These are phyloP conservation scores for Diplazon laetatorius DNA, from an alignment of 2,888 invertebrate species.

Conservation along the genomic window DNA sequence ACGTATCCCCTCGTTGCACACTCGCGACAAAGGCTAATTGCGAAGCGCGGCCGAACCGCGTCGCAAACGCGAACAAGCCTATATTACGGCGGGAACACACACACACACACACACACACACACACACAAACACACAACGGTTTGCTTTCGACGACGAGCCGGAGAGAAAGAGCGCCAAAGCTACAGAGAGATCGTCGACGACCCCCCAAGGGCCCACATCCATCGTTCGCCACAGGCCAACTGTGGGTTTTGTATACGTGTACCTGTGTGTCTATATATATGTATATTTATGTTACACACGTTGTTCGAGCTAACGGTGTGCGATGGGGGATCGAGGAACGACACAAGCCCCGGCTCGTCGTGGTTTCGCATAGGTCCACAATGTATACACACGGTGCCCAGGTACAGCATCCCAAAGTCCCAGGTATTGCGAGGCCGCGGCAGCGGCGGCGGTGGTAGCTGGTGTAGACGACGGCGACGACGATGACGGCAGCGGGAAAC, in stretches of 20 bases:
- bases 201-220: constrained; percentile 44
- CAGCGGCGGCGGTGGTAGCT: not conserved
- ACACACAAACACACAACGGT: constrained; percentile 67
- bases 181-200: constrained; percentile 42
- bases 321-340: constrained; percentile 43
- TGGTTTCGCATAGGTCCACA: constrained; percentile 51
- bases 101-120: too few relatives aligned
- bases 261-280: not conserved
- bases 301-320: constrained; percentile 37
- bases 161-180: constrained; percentile 38
- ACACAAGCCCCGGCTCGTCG: constrained; percentile 44
- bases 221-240: constrained; percentile 47
- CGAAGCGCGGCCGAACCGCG: constrained; percentile 77
- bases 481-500: constrained; percentile 16
- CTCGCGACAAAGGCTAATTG: constrained; percentile 81
- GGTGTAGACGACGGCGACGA: constrained; percentile 34
- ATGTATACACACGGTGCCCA: constrained; percentile 47
- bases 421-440: constrained; percentile 54
- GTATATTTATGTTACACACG: constrained; percentile 32
- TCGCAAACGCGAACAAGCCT: constrained; percentile 78
- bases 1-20: constrained; percentile 55
- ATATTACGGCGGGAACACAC: constrained; percentile 80
- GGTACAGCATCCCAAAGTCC: not conserved
- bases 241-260: constrained; percentile 29
- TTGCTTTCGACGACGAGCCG: constrained; percentile 35